Percentiles rank a stretch among this genome's conserved stretches.
These are phyloP conservation scores for Sycon ciliatum DNA, from an alignment of 37 sponge, comb jelly and placozoan genomes.

Conservation along the genomic window DNA sequence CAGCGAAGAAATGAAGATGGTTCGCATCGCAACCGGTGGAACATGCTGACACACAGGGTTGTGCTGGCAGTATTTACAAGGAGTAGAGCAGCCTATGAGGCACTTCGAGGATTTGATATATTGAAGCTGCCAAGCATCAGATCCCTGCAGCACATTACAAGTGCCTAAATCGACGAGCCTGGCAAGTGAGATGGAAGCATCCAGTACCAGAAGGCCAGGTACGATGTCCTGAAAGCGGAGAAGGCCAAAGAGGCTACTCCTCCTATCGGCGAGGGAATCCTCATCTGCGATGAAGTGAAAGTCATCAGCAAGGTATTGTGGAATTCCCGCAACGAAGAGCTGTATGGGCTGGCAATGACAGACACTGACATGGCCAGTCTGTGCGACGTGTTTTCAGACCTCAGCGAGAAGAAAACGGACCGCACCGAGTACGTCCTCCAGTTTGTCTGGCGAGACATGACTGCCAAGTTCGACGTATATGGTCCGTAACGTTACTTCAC, in stretches of 20 bases:
- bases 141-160: neutral
- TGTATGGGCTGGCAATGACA: slow-evolving; percentile 27
- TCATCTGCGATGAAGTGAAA: slow-evolving; percentile 26
- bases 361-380: slow-evolving; percentile 27
- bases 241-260: neutral
- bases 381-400: slow-evolving; percentile 2
- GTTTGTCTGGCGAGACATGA: neutral
- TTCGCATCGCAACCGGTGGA: slow-evolving; percentile 24
- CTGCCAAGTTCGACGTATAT: neutral
- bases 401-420: neutral
- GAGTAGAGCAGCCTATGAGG: slow-evolving; percentile 20
- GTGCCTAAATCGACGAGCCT: neutral
- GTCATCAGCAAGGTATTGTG: slow-evolving; percentile 13
- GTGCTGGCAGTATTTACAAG: slow-evolving; percentile 20
- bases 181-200: too few species aligned
- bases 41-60: slow-evolving; percentile 24
- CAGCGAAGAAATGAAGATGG: too few species aligned
- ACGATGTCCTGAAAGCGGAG: neutral
- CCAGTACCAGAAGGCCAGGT: neutral
- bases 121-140: slow-evolving; percentile 2
- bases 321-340: slow-evolving; percentile 14
- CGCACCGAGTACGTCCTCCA: slow-evolving; percentile 13
- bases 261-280: neutral
- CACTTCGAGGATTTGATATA: slow-evolving; percentile 1
- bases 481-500: slow-evolving; percentile 31